Base-by-base conservation (phyloP, 2,113 vertebrate species). In the Cynocephalus volans region DNA sequence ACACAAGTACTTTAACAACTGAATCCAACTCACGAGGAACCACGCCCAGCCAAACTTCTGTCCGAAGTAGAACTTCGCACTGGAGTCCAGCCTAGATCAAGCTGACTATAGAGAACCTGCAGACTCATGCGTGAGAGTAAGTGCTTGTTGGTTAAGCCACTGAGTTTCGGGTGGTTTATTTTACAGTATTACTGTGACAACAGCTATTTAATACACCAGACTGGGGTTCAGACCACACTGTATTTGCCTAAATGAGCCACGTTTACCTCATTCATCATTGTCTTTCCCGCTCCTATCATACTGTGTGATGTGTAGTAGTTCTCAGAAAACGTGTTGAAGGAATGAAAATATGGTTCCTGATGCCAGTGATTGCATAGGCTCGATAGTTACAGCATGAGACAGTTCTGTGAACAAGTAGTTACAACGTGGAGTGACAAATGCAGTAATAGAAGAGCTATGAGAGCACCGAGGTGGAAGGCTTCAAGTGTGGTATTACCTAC, bases 251-350 rank as follows among this genome's bases (percentile, higher is more conserved):
- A 85, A 62, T 76, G 91, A 91, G 28, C 2, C 41, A 60, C 11
- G 3, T 60, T 89, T 77, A 72, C 36, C 41, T 89, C 92, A 80
- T n/a, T 88, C 5, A 31, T 95, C n/a, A 72, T 10, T 73, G 28
- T 56, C 69, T 89, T 86, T 95, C 36, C 33, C 95, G 6, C 85
- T 33, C 36, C 17, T 96, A 26, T 79, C 45, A 77, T n/a, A 73
- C 13, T 86, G 75, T 65, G n/a, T 73, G 50, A 93, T 88, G 77
- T 33, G 45, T 77, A 95, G 62, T 48, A 84, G 54, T 56, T 89
- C 7, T n/a, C 91, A 33, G 50, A 77, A 95, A 83, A 90, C 15
- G 52, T 88, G 65, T 91, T 77, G 82, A 97, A 93, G 19, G 52
- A 54, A 67, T 85, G 67, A 80, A 91, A 93, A 93, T 89, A 69